Base-by-base conservation (phyloP, 1,140 invertebrate genomes). In the Octopus bimaculoides region DNA sequence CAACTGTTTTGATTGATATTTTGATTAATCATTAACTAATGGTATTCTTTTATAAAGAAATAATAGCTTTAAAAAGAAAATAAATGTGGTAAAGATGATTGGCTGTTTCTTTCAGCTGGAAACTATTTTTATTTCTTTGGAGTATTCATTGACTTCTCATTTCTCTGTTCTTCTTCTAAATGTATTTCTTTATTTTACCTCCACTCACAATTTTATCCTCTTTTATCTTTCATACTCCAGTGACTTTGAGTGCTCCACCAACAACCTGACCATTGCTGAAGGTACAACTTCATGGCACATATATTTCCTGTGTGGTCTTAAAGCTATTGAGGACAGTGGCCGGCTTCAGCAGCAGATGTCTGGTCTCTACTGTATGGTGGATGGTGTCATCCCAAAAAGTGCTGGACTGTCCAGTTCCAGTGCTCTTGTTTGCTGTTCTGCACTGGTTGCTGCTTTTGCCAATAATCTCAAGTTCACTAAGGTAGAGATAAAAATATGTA, bases 361-460 rank as follows among this genome's bases (percentile, higher is more conserved):
- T 17, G 96, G 96, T 54, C 90, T 99, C 84, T 90, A 93, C 77
- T 91, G 96, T 75, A 92, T 93, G 75, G 93, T 99, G 9, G 93
- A 93, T 89, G 97, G 98, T 53, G 95, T 92, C 82, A 93, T 99
- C 83, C 97, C 97, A 4, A 93, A 94, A 10, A 95, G 95, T 85
- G 95, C 98, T 54, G 98, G 98, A 7, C 92, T 99, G 8, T 99
- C 97, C 0, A 98, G 97, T 88, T 99, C 98, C 4, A 98, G 97
- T 90, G 98, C 98, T 26, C 91, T 99, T 61, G 98, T 99, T 5
- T 97, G 97, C 87, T 95, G 96, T 73, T 94, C 97, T 10, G 94
- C 96, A 54, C 89, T 99, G 26, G 92, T 95, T n/a, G 94, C 94
- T 61, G 90, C 94, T n/a, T 90, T 94, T 84, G 92, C 93, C n/a